Base-by-base conservation (phyloP, 2,113 vertebrate species). In the Triplophysa rosa region DNA sequence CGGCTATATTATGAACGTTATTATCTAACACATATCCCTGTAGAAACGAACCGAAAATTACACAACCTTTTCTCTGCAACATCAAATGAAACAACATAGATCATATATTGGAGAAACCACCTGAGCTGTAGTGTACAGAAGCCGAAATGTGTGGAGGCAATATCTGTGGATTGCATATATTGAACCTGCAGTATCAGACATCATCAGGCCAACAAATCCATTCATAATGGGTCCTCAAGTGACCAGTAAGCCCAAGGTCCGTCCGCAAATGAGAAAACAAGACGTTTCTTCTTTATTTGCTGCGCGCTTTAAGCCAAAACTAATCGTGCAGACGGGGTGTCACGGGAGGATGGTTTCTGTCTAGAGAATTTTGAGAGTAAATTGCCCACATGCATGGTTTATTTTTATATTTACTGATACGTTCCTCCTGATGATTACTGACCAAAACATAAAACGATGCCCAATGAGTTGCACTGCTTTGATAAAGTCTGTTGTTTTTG, bases 91-190 rank as follows among this genome's bases (percentile, higher is more conserved):
- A 83, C 79, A 29, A 64, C 37, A n/a, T 79, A 52, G 58, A 75
- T 74, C 80, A 72, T 7, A 65, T 81, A 62, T 76, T 70, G 79
- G 65, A 47, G 47, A 59, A 80, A 74, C 21, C 66, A 68, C 63
- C 63, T 70, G 81, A 79, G 77, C 83, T 72, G 63, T 77, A 24
- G 37, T 56, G 88, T 81, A 87, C 86, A 86, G 72, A 72, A 58
- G 52, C 29, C 78, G 23, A 70, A 7, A 24, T 82, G 83, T 88
- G 86, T 81, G 80, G 82, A 82, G 70, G 54, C 79, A 86, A 89
- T 89, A 87, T 90, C 80, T 72, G 79, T 29, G 26, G 75, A 83
- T 87, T 87, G 81, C 72, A 47, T 74, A 87, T 83, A 86, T 79
- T 67, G 76, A 83, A 77, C 79, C 84, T 83, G 81, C 67, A 82